Evolutionary conservation across 2,888 invertebrate species (phyloP).

Genomic region (Sphaeridia pumilis): DNA sequence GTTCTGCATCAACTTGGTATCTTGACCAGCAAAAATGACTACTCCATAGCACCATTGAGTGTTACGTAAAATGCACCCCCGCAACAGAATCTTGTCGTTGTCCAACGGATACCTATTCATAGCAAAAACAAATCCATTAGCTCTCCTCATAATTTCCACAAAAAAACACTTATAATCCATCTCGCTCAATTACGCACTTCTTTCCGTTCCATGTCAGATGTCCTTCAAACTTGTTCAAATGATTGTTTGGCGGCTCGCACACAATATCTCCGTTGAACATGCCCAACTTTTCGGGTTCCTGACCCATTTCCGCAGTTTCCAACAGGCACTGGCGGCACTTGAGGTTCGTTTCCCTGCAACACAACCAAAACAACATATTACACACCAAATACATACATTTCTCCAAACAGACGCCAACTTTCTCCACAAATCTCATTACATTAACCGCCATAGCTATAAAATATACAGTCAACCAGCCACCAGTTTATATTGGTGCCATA

Average conservation of each 20-base stretch:
- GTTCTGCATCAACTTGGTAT: constrained; percentile 99
- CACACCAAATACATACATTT: too few relatives aligned
- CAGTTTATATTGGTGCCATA: too few relatives aligned
- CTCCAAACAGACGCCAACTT: too few relatives aligned
- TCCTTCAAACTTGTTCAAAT: constrained; percentile 96
- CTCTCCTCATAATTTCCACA: too few relatives aligned
- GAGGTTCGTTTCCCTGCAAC: constrained; percentile 90
- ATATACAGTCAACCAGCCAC: too few relatives aligned
- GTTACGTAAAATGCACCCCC: constrained; percentile 91
- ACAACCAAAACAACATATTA: too few relatives aligned
- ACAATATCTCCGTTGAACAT: constrained; percentile 68
- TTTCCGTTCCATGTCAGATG: constrained; percentile 75
- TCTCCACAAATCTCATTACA: too few relatives aligned
- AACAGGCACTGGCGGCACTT: constrained; percentile 45
- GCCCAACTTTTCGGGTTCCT: constrained; percentile 74
- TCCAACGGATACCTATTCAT: constrained; percentile 63
- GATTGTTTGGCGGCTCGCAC: constrained; percentile 96
- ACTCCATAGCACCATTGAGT: constrained; percentile 94
- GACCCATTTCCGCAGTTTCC: constrained; percentile 86
- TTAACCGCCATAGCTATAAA: too few relatives aligned
- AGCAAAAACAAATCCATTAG: too few relatives aligned
- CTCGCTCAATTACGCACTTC: too few relatives aligned
- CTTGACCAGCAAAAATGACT: constrained; percentile 96
- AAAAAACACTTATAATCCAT: too few relatives aligned
- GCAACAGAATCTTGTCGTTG: constrained; percentile 90